A percentile compares a stretch with the other conserved stretches of the same genome.
Conservation (phyloP, 2,797 vertebrate species). For the Sandelia bainsii region DNA sequence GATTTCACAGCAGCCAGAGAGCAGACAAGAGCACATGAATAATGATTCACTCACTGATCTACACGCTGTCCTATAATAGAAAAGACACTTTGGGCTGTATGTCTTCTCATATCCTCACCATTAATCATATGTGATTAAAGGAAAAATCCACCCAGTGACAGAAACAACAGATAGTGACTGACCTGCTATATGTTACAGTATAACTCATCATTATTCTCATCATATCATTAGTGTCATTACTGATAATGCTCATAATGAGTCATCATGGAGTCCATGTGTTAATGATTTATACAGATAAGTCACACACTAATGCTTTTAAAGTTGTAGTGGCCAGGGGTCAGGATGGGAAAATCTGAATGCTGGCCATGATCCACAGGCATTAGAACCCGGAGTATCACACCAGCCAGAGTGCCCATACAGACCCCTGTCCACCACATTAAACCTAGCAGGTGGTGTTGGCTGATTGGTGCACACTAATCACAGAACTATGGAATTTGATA, state of each 20-base stretch:
- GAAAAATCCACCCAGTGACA: conserved; percentile 4
- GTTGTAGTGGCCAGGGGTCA: no score
- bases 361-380: no score
- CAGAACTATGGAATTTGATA: no score
- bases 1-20: conserved; percentile 36
- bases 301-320: no score
- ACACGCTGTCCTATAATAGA: conserved; percentile 20
- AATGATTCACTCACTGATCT: conserved; percentile 32
- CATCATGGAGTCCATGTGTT: background rate
- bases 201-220: background rate
- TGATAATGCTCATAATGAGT: background rate
- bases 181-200: background rate
- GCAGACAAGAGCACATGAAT: conserved; percentile 32
- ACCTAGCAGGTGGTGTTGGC: no score
- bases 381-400: no score
- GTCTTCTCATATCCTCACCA: conserved; percentile 24
- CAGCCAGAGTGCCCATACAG: no score
- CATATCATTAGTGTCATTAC: background rate
- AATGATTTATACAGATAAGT: background rate
- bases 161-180: background rate
- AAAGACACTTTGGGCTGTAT: conserved; percentile 8
- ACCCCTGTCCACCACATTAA: no score
- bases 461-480: no score
- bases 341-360: no score
- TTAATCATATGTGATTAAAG: conserved; percentile 38